Base-by-base conservation (phyloP, 2,888 invertebrate species). In the Pantelozetes paolii region DNA sequence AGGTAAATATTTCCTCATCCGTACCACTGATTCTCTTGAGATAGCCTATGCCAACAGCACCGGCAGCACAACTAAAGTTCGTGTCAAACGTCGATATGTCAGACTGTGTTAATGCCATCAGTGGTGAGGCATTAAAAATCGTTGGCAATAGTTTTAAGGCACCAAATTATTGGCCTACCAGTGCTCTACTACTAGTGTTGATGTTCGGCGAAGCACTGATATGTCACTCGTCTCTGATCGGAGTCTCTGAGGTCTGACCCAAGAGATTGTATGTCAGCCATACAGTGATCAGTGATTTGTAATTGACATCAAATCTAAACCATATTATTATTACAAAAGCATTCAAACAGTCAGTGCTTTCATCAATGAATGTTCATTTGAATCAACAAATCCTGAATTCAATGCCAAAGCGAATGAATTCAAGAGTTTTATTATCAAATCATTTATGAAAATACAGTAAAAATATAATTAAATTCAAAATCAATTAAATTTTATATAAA, bases 81-180 rank as follows among this genome's bases (percentile, higher is more conserved):
- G 64, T 64, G 64, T 64, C 64, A 64, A 64, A 64, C 20, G 64
- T n/a, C 64, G 64, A 64, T 64, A 64, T 64, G 64, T 64, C 64
- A 64, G 64, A 64, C 64, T 5, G 1, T 64, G n/a, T 64, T 64
- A 64, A 64, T 64, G 64, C 64, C 64, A 64, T 64, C 32, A 36
- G 20, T 64, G 64, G 64, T 64, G 36, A 64, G 30, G 64, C 64
- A 64, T 64, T 64, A 36, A 64, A 64, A 64, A 64, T 36, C n/a
- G 64, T 32, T 28, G 57, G 36, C 32, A 64, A 64, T n/a, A 64
- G 36, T 64, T 64, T 64, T 30, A 36, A 57, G 28, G 28, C 28
- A 57, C 64, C 32, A 64, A 36, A 64, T 64, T 36, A 64, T 36
- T 62, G 59, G 36, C 32, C 36, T 32, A 32, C 20, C 50, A 50